A percentile compares a stretch with the other conserved stretches of the same genome.
Evolutionary conservation across 2,113 vertebrate genomes (phyloP).

Genomic region (Alethe diademata): DNA sequence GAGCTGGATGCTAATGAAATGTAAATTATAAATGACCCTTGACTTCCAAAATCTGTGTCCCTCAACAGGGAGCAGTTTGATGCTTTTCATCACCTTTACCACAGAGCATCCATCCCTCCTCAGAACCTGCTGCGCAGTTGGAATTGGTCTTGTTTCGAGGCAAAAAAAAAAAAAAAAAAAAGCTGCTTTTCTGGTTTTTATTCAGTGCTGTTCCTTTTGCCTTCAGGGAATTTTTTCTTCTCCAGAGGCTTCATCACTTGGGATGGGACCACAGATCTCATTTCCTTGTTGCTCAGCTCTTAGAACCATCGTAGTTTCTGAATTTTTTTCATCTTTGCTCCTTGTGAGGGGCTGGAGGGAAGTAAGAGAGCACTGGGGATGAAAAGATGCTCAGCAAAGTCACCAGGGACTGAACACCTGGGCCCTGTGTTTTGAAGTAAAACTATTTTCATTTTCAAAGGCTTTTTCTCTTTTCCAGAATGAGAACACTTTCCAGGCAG

Average conservation of each 20-base stretch:
- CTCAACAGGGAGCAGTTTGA: background rate
- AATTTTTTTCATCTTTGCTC: background rate
- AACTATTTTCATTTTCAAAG: background rate
- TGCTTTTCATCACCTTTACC: background rate
- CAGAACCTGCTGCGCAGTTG: background rate
- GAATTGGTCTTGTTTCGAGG: background rate
- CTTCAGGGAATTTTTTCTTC: background rate
- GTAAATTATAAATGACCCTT: background rate
- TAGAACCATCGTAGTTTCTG: fast-evolving
- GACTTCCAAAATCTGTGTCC: background rate
- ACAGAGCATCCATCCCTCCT: background rate
- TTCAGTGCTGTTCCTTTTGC: background rate
- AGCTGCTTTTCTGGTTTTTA: background rate
- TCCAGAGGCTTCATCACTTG: background rate
- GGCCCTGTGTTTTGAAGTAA: background rate
- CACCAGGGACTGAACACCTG: background rate
- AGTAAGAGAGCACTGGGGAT: background rate
- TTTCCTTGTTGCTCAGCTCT: background rate
- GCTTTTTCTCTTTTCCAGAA: background rate
- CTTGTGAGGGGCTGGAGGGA: background rate
- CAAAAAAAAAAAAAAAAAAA: background rate
- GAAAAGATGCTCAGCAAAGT: background rate
- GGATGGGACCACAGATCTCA: background rate
- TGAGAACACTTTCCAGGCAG: background rate
- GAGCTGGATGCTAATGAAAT: background rate